Evolutionary conservation across 2,113 vertebrate genomes (phyloP).

Genomic region (Ceyx cyanopectus): DNA sequence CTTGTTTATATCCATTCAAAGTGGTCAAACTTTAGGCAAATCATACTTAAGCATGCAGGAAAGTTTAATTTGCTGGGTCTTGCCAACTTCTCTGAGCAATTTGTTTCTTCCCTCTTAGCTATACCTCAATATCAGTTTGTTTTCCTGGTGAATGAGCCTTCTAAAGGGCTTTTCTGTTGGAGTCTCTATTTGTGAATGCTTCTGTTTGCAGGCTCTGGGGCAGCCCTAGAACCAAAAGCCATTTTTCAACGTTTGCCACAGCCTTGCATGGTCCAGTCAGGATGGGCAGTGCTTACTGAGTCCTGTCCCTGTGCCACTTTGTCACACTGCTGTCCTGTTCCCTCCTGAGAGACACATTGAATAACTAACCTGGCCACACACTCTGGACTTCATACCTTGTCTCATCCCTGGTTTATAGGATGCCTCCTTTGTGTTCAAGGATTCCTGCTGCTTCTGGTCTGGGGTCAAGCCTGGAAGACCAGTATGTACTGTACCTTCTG

Average conservation of each 20-base stretch:
- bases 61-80: neutral
- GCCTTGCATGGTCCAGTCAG: rapidly evolving
- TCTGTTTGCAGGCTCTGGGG: neutral
- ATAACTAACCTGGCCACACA: neutral
- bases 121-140: neutral
- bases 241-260: neutral
- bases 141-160: neutral
- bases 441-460: neutral
- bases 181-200: neutral
- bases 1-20: neutral
- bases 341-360: neutral
- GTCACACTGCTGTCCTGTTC: neutral
- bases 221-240: neutral
- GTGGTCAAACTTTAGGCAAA: neutral
- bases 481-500: neutral
- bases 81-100: neutral
- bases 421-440: neutral
- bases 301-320: neutral
- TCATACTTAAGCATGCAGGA: neutral
- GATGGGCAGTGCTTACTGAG: neutral
- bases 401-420: neutral
- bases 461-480: neutral
- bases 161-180: rapidly evolving
- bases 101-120: neutral
- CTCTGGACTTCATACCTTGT: neutral